Conservation (phyloP, 2,797 vertebrate genomes). For the Epinephelus coioides region DNA sequence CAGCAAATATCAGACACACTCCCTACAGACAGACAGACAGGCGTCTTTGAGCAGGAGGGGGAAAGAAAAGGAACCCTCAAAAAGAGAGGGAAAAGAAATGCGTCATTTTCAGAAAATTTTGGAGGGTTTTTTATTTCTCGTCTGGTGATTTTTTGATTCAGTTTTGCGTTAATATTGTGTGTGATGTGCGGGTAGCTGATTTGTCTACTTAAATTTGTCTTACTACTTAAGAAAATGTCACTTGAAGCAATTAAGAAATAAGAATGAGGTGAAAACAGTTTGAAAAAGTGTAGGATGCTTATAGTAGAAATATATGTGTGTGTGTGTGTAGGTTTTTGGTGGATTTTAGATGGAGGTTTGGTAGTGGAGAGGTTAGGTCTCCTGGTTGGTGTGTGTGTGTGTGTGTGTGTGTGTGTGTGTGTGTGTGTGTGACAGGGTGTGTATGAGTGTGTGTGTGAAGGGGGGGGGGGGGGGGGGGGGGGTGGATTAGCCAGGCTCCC, state of each 20-base stretch:
- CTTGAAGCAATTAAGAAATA: background rate
- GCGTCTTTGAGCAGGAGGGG: background rate
- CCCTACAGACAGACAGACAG: slow-evolving; percentile 32
- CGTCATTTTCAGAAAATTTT: background rate
- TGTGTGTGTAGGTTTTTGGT: background rate
- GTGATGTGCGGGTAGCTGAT: background rate
- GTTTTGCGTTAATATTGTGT: background rate
- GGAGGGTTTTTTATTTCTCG: background rate
- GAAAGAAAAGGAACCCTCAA: background rate
- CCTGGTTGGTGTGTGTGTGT: slow-evolving; percentile 21
- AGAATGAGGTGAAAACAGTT: background rate
- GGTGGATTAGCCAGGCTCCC: slow-evolving; percentile 75
- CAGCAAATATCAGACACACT: slow-evolving; percentile 53
- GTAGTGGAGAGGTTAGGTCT: slow-evolving; percentile 38
- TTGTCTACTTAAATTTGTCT: background rate
- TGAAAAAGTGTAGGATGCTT: background rate
- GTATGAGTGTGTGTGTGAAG: slow-evolving; percentile 9
- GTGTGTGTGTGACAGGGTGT: slow-evolving; percentile 35
- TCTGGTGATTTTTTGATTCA: slow-evolving; percentile 1
- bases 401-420: slow-evolving; percentile 22
- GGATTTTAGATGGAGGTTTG: slow-evolving; percentile 32
- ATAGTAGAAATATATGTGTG: background rate
- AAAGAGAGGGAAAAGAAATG: slow-evolving; percentile 1
- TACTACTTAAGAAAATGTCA: background rate
- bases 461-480: slow-evolving; percentile 22